Evolutionary conservation across 2,888 invertebrate genomes (phyloP).

Genomic region (Asteroscopus sphinx): DNA sequence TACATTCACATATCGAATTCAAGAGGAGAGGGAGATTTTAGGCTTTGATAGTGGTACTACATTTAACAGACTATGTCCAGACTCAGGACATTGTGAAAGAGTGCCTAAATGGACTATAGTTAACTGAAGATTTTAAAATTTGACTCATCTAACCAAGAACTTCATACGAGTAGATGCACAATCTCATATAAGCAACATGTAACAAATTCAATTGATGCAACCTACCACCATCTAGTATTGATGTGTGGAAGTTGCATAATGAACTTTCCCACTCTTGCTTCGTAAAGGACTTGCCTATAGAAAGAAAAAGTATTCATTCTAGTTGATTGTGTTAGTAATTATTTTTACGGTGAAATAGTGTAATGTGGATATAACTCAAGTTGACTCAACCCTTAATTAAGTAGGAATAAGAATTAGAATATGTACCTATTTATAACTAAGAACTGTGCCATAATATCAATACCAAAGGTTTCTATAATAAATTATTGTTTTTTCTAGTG

Average conservation of each 20-base stretch:
- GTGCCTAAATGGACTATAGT: constrained; percentile 94
- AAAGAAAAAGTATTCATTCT: too few species aligned
- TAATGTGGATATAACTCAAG: too few species aligned
- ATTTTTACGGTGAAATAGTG: too few species aligned
- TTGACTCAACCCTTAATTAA: neutral
- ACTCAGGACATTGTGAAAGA: constrained; percentile 91
- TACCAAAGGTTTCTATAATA: constrained; percentile 38
- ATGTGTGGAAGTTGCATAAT: too few species aligned
- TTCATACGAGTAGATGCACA: too few species aligned
- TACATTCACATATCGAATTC: constrained; percentile 98
- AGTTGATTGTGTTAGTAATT: too few species aligned
- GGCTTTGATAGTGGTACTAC: constrained; percentile 95
- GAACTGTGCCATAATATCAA: constrained; percentile 43
- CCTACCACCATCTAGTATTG: too few species aligned
- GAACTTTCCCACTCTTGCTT: too few species aligned
- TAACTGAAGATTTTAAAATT: constrained; percentile 69
- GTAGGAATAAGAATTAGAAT: constrained; percentile 1
- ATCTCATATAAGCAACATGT: too few species aligned
- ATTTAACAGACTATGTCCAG: constrained; percentile 95
- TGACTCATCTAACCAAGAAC: too few species aligned
- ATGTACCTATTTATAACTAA: neutral
- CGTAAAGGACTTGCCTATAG: too few species aligned
- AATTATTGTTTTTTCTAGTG: constrained; percentile 2
- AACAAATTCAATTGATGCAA: too few species aligned
- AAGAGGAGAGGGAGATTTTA: constrained; percentile 98